Evolutionary conservation across 2,888 invertebrate genomes (phyloP).

Genomic region (Synanthedon tipuliformis): DNA sequence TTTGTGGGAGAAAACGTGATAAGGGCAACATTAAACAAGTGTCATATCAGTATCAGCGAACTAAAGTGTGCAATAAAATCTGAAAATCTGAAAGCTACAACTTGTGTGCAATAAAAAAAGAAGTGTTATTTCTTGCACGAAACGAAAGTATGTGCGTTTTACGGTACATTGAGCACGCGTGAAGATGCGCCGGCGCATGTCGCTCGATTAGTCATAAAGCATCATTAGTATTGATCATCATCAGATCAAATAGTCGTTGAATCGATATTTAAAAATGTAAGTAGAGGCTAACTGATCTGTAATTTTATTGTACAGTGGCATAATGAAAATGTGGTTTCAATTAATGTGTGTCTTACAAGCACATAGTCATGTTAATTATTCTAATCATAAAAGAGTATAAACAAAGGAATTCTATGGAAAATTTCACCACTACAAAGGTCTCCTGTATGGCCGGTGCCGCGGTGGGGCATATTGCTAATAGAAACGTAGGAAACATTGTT

Average conservation of each 20-base stretch:
- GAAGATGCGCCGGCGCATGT: neutral
- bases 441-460: too few species aligned
- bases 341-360: too few species aligned
- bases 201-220: neutral
- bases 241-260: neutral
- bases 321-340: too few species aligned
- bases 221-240: neutral
- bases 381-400: too few species aligned
- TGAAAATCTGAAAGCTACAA: conserved; percentile 2
- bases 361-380: too few species aligned
- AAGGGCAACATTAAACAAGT: neutral
- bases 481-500: too few species aligned
- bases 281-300: too few species aligned
- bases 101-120: conserved; percentile 5
- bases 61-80: neutral
- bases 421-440: too few species aligned
- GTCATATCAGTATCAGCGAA: neutral
- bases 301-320: too few species aligned
- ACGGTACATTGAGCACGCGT: neutral
- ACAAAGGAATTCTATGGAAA: too few species aligned
- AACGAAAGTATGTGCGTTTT: neutral
- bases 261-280: neutral
- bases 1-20: neutral
- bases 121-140: conserved; percentile 12
- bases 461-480: too few species aligned